phyloP scores from a whole-genome alignment of 1,140 invertebrate genomes.

The Cydia pomonella region DNA sequence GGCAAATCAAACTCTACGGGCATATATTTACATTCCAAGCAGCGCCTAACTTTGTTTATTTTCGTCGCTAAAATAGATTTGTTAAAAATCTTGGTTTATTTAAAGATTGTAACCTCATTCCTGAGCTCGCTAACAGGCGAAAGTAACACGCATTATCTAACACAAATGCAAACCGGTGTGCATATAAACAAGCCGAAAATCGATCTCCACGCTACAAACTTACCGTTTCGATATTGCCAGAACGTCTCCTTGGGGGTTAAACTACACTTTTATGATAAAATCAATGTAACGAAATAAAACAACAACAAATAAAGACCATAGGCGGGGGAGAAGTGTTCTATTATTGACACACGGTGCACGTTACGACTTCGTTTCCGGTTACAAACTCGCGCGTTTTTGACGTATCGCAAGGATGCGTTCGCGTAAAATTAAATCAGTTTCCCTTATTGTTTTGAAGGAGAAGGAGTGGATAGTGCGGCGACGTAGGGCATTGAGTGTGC shows the following conservation, averaged over 20 bases:
- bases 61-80: slow-evolving; percentile 47
- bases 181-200: slow-evolving; percentile 22
- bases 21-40: background rate
- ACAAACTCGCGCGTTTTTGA: slow-evolving; percentile 36
- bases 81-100: slow-evolving; percentile 68
- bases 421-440: slow-evolving; percentile 42
- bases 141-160: slow-evolving; percentile 59
- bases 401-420: slow-evolving; percentile 39
- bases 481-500: slow-evolving; percentile 66
- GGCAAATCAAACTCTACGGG: background rate
- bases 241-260: background rate
- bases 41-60: slow-evolving; percentile 40
- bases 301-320: slow-evolving; percentile 54
- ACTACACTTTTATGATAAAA: slow-evolving; percentile 53
- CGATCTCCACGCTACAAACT: slow-evolving; percentile 2
- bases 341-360: slow-evolving; percentile 49
- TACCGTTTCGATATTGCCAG: slow-evolving; percentile 4
- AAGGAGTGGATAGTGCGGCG: slow-evolving; percentile 64
- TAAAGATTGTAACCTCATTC: slow-evolving; percentile 69
- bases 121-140: slow-evolving; percentile 55
- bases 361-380: slow-evolving; percentile 40
- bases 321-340: slow-evolving; percentile 43
- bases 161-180: slow-evolving; percentile 29
- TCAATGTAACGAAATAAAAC: slow-evolving; percentile 55
- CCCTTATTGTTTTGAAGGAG: slow-evolving; percentile 65